These are phyloP conservation scores for Halcyon malimbica DNA, from an alignment of 2,113 vertebrate species.

Conservation along the genomic window DNA sequence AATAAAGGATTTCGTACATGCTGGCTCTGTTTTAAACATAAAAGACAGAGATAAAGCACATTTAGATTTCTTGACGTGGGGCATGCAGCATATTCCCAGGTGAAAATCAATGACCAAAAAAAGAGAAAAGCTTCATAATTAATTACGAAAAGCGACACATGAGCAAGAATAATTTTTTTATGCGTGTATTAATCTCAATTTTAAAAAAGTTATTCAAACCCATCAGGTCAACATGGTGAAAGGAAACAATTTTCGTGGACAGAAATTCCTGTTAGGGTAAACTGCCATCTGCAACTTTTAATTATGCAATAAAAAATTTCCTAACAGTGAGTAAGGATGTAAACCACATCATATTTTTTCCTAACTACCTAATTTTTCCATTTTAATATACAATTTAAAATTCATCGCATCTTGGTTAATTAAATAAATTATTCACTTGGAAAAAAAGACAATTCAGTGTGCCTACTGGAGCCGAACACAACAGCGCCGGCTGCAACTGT, in stretches of 20 bases:
- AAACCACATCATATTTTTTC: background rate
- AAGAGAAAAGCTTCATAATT: background rate
- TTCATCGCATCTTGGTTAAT: constrained; percentile 13
- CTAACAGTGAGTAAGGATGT: background rate
- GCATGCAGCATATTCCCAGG: background rate
- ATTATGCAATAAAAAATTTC: background rate
- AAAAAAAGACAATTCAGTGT: constrained; percentile 11
- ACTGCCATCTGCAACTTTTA: background rate
- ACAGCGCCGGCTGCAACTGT: background rate
- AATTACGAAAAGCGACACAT: background rate
- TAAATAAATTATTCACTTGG: constrained; percentile 47
- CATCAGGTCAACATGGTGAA: background rate
- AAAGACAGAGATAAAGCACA: background rate
- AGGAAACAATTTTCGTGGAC: background rate
- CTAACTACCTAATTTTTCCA: constrained; percentile 12
- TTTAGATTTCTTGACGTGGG: background rate
- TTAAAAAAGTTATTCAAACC: background rate
- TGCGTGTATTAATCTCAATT: background rate
- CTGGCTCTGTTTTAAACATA: background rate
- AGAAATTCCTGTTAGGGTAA: background rate
- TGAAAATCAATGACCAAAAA: background rate
- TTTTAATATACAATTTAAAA: constrained; percentile 36
- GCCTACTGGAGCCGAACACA: constrained; percentile 15
- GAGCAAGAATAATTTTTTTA: background rate
- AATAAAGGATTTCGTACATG: background rate